Evolutionary conservation across 2,888 invertebrate species (phyloP), one percentile per base, ranked within the genome.

Genomic region (Hesperia comma): DNA sequence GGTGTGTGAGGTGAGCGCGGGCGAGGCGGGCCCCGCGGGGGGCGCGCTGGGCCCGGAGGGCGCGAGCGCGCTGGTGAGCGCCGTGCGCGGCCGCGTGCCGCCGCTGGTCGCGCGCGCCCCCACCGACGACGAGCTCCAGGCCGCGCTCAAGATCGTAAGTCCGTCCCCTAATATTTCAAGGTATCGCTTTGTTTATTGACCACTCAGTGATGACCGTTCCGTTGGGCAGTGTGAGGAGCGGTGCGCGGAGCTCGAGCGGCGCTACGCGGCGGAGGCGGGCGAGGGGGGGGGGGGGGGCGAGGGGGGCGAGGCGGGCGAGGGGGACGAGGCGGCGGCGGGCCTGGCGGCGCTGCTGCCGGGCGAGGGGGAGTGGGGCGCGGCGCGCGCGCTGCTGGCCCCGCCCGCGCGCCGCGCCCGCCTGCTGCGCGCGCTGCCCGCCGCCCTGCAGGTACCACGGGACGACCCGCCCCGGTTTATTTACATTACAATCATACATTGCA

Each of bases 321-420:
- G 6, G 61, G 58, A 7, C 54, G 60, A 37, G 37, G 37, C 37
- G 37, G 10, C 37, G 37, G 10, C 54, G 57, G 67, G 61, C 37
- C 37, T 37, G 37, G 68, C 57, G 63, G 63, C 78, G 72, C 71
- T 79, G 78, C 72, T 79, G 79, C 82, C 79, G 60, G 75, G 74
- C 71, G 74, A 64, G 49, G 80, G 74, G 67, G 81, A 82, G 80
- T 80, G 81, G 83, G 77, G 72, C 51, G 72, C 74, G 70, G 77
- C 75, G 78, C 77, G 79, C 69, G 79, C 72, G 70, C 77, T 77
- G 63, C 72, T 77, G 69, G 71, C 69, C 61, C 3, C 73, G 43
- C 70, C 75, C 61, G 72, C 69, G 70, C 69, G 76, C 68, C 72
- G 71, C 43, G 62, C 73, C 37, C 68, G 58, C 41, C 71, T 73